These are phyloP conservation scores for Ephialtes manifestator DNA, from an alignment of 2,888 invertebrate genomes.

Conservation along the genomic window DNA sequence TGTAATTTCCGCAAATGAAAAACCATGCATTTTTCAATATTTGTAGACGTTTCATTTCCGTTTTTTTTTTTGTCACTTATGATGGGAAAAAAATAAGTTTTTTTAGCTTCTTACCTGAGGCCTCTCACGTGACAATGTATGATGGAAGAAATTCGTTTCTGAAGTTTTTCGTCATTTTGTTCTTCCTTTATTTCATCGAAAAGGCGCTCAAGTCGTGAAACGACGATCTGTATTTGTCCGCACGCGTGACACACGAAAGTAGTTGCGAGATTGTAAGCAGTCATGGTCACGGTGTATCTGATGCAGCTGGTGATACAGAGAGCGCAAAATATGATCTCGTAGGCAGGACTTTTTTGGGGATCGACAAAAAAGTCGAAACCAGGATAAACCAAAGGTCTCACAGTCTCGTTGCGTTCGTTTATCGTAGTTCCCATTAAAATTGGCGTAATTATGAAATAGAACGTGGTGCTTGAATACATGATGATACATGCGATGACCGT, in stretches of 20 bases:
- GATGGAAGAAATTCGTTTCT: constrained; percentile 41
- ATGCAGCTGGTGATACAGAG: constrained; percentile 65
- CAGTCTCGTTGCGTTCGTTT: constrained; percentile 61
- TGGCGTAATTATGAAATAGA: constrained; percentile 70
- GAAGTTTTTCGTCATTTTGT: not conserved
- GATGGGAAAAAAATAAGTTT: not conserved
- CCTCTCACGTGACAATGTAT: constrained; percentile 45
- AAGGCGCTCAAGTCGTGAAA: constrained; percentile 56
- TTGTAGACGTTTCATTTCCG: not conserved
- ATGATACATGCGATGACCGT: constrained; percentile 70
- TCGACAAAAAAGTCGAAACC: constrained; percentile 64
- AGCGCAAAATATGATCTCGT: constrained; percentile 72
- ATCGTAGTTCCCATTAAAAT: constrained; percentile 58
- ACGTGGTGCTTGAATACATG: constrained; percentile 71
- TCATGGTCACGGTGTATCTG: constrained; percentile 64
- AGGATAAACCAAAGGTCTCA: constrained; percentile 58
- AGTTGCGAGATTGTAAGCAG: constrained; percentile 70
- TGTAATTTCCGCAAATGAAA: no score
- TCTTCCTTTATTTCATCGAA: not conserved
- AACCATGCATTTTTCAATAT: no score
- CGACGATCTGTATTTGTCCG: constrained; percentile 72
- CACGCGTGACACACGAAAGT: constrained; percentile 75
- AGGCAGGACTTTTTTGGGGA: constrained; percentile 65
- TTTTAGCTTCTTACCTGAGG: constrained; percentile 43
- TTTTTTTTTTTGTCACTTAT: not conserved